Conservation (phyloP, 2,113 vertebrate species). For the Pygoscelis adeliae region DNA sequence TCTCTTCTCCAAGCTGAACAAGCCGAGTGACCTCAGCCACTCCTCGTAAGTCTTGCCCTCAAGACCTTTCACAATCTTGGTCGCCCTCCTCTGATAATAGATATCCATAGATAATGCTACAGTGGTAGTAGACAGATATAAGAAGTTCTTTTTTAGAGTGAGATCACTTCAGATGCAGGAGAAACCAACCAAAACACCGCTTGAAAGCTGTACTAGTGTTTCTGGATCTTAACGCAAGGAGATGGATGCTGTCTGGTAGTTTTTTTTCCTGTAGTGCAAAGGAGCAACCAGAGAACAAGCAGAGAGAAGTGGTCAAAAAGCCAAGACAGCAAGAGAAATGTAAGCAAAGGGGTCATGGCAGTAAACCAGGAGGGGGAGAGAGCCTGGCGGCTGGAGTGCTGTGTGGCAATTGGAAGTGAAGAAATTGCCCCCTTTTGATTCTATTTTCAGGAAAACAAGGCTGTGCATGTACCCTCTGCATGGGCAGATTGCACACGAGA, state of each 20-base stretch:
- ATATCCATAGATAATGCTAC: background rate
- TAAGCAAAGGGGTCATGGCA: background rate
- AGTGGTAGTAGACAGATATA: background rate
- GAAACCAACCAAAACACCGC: background rate
- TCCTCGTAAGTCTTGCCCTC: background rate
- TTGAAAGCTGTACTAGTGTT: background rate
- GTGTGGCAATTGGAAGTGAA: background rate
- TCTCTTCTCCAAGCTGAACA: background rate
- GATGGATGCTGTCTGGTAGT: background rate
- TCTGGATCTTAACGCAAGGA: background rate
- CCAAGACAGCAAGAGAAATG: background rate
- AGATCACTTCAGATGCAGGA: background rate
- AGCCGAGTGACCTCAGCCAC: background rate
- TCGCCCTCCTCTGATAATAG: background rate
- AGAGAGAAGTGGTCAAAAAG: background rate
- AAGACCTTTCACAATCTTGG: background rate
- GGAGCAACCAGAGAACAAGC: background rate
- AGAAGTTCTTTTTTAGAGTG: background rate
- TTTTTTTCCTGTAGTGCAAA: background rate
- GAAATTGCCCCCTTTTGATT: background rate
- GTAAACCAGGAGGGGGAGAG: background rate
- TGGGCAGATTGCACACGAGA: fast-evolving
- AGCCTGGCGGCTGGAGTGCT: background rate
- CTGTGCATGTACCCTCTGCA: background rate
- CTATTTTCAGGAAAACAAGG: background rate